phyloP scores from a whole-genome alignment of 2,113 vertebrate genomes.

The Myrmecophaga tridactyla region DNA sequence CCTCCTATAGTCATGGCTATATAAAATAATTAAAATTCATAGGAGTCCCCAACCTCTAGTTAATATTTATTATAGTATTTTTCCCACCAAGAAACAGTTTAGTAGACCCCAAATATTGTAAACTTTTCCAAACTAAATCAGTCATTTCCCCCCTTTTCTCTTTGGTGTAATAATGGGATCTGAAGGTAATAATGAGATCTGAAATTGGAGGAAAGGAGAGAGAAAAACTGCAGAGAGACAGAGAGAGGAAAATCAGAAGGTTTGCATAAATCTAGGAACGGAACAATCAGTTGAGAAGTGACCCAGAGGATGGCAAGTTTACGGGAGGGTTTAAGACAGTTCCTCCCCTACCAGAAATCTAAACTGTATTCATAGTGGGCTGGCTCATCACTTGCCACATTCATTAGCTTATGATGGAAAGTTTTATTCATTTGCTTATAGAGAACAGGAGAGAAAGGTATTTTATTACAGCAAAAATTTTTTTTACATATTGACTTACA shows the following conservation, averaged over 20 bases:
- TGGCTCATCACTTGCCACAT: not conserved
- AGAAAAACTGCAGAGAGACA: not conserved
- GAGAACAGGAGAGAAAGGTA: not conserved
- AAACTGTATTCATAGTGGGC: not conserved
- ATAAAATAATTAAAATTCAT: slow-evolving; percentile 39
- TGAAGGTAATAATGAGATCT: not conserved
- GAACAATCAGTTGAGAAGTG: not conserved
- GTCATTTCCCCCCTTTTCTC: not conserved
- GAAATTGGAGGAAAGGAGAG: not conserved
- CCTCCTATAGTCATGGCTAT: not conserved
- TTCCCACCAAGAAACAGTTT: not conserved
- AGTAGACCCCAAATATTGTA: not conserved
- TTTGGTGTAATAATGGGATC: not conserved
- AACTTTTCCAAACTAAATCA: not conserved
- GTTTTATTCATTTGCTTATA: slow-evolving; percentile 7
- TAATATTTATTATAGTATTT: not conserved
- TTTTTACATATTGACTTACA: slow-evolving; percentile 12
- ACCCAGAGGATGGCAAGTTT: slow-evolving; percentile 10
- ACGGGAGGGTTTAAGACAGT: not conserved
- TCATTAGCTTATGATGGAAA: not conserved
- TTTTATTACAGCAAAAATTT: slow-evolving; percentile 29
- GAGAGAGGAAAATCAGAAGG: slow-evolving; percentile 11
- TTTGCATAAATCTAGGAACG: not conserved
- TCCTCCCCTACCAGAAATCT: slow-evolving; percentile 4
- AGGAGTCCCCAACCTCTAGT: not conserved